These are phyloP conservation scores for Coelopa pilipes DNA, from an alignment of 2,888 invertebrate species.

Conservation along the genomic window DNA sequence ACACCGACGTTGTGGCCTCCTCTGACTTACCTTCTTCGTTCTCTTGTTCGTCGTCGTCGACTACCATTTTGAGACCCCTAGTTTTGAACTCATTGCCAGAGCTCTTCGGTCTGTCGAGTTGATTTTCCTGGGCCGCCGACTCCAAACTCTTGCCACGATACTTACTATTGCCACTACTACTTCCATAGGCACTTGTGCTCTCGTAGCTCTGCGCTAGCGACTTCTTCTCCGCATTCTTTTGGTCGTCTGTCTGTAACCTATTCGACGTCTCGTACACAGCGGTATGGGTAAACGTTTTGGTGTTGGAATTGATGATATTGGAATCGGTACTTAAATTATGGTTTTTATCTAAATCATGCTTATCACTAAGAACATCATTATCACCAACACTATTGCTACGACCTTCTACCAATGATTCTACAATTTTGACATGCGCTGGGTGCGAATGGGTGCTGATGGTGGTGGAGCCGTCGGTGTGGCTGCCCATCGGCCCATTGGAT, in stretches of 20 bases:
- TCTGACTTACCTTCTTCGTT: neutral
- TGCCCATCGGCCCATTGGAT: constrained; percentile 42
- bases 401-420: constrained; percentile 51
- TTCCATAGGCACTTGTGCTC: neutral
- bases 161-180: constrained; percentile 43
- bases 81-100: neutral
- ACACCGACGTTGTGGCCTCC: neutral
- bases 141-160: constrained; percentile 55
- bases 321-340: constrained; percentile 47
- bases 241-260: constrained; percentile 34
- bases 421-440: constrained; percentile 48
- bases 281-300: too few species aligned
- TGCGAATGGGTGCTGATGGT: constrained; percentile 40
- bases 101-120: too few species aligned
- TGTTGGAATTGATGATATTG: too few species aligned
- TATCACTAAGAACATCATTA: constrained; percentile 60
- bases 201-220: neutral
- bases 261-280: neutral
- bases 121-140: constrained; percentile 17
- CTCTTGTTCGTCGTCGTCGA: too few species aligned
- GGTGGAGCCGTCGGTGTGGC: constrained; percentile 41
- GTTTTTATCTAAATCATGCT: constrained; percentile 55
- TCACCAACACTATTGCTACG: constrained; percentile 49
- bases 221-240: constrained; percentile 9
- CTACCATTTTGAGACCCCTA: neutral